A percentile compares a stretch with the other conserved stretches of the same genome.
Conservation (phyloP, 2,888 invertebrate species). For the Pyralis farinalis region DNA sequence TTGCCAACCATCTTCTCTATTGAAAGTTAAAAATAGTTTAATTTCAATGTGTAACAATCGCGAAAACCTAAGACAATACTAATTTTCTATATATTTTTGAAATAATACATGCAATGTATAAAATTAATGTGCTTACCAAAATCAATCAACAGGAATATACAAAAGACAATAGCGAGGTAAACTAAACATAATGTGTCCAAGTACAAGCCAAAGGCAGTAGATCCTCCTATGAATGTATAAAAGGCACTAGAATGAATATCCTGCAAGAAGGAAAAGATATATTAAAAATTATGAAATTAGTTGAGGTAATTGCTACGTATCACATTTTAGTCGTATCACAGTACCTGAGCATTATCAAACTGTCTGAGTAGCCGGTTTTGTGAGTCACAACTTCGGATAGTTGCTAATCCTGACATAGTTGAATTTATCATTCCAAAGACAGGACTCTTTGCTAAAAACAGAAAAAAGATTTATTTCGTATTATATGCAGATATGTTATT, state of each 20-base stretch:
- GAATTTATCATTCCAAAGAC: conserved; percentile 90
- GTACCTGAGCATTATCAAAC: conserved; percentile 82
- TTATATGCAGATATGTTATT: too few species aligned
- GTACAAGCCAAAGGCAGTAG: conserved; percentile 87
- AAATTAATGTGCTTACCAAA: conserved; percentile 63
- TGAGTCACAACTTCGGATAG: conserved; percentile 86
- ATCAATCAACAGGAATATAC: conserved; percentile 82
- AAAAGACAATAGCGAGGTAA: conserved; percentile 84
- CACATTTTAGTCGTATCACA: not conserved
- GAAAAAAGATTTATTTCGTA: too few species aligned
- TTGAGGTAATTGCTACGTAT: not conserved
- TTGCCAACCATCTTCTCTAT: too few species aligned
- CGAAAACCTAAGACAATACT: too few species aligned
- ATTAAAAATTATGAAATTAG: too few species aligned
- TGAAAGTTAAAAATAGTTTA: too few species aligned
- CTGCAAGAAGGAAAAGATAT: conserved; percentile 43
- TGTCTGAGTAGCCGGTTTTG: conserved; percentile 80
- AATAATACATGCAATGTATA: not conserved
- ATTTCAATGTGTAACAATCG: too few species aligned
- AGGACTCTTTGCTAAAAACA: conserved; percentile 86
- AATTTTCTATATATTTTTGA: too few species aligned
- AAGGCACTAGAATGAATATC: conserved; percentile 86
- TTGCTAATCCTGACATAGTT: conserved; percentile 86
- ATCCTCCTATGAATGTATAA: conserved; percentile 83
- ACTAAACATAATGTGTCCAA: conserved; percentile 86